Percentiles rank a stretch among this genome's conserved stretches.
These are phyloP conservation scores for Perizoma affinitatum DNA, from an alignment of 2,888 invertebrate species.

Conservation along the genomic window DNA sequence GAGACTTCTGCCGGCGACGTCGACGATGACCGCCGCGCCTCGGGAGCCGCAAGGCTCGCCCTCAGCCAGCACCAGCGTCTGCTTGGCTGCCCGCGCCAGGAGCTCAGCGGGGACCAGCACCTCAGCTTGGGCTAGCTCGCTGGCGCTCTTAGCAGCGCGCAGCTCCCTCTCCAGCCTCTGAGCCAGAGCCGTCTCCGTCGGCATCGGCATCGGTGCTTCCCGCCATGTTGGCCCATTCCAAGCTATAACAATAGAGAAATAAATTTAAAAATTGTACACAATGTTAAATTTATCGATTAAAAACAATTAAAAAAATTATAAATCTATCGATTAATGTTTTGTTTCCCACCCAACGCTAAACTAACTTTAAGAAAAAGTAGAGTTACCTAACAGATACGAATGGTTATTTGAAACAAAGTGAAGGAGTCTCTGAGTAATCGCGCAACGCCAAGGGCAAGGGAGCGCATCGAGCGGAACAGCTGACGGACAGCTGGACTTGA, in stretches of 20 bases:
- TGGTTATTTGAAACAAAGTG: constrained; percentile 19
- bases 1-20: constrained; percentile 91
- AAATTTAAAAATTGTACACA: constrained; percentile 42
- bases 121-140: constrained; percentile 92
- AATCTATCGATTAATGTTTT: too few species aligned
- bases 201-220: constrained; percentile 78
- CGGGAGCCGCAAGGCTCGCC: constrained; percentile 95
- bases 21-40: constrained; percentile 93
- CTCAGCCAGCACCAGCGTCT: constrained; percentile 92
- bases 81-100: constrained; percentile 90
- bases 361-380: not conserved
- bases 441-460: constrained; percentile 52
- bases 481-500: constrained; percentile 66
- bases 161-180: constrained; percentile 91
- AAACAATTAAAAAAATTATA: not conserved
- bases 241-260: constrained; percentile 65
- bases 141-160: constrained; percentile 90
- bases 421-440: constrained; percentile 38
- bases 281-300: not conserved
- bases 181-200: constrained; percentile 87
- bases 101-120: constrained; percentile 93
- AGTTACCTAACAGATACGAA: constrained; percentile 4
- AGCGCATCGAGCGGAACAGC: constrained; percentile 65
- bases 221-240: constrained; percentile 79
- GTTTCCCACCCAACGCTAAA: not conserved